Conservation (phyloP, 2,797 vertebrate species). For the Sylvilagus floridanus region DNA sequence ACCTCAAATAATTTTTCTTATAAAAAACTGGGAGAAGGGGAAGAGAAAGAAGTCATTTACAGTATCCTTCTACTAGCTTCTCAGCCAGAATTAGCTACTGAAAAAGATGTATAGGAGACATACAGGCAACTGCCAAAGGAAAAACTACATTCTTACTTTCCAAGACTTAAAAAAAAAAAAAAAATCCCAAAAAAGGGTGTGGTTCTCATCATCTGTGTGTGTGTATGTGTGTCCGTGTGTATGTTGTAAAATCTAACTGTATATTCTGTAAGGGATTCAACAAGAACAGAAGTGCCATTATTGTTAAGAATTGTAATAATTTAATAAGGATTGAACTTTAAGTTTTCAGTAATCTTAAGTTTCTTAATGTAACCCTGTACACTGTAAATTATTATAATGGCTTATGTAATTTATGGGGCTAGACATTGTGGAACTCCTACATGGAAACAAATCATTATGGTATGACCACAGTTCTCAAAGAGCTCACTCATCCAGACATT, state of each 20-base stretch:
- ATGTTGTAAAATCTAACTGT: background rate
- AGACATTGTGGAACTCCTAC: slow-evolving; percentile 53
- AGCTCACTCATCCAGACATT: slow-evolving; percentile 7
- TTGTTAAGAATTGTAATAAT: background rate
- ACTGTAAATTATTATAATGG: background rate
- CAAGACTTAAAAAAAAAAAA: slow-evolving; percentile 22
- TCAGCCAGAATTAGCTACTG: background rate
- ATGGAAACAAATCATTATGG: slow-evolving; percentile 60
- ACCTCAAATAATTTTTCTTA: slow-evolving; percentile 20
- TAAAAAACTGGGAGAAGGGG: background rate
- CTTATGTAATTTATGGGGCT: slow-evolving; percentile 37
- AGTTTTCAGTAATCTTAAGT: slow-evolving; percentile 13
- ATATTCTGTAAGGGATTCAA: background rate
- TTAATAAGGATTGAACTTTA: background rate
- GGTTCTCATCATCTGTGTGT: background rate
- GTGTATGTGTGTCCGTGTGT: no score
- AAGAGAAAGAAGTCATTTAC: background rate
- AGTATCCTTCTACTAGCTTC: background rate
- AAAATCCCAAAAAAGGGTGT: background rate
- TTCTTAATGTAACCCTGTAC: background rate
- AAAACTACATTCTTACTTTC: background rate
- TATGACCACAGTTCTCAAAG: slow-evolving; percentile 63
- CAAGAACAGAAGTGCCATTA: background rate
- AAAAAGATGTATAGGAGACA: background rate
- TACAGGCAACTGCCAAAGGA: background rate